These are phyloP conservation scores for Archivesica marissinica DNA, from an alignment of 1,140 invertebrate species.

Conservation along the genomic window DNA sequence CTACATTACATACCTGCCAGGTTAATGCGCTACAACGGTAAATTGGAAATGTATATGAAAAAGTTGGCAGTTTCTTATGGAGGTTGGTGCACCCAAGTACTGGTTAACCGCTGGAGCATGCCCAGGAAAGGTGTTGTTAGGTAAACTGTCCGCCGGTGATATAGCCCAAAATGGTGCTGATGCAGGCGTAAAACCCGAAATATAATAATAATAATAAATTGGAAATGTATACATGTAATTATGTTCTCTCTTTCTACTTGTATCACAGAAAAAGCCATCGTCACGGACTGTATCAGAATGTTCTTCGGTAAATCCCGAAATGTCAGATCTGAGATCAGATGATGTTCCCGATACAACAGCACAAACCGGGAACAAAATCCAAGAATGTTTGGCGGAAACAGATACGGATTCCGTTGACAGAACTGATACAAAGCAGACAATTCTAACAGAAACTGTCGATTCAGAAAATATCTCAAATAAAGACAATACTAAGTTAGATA, in stretches of 20 bases:
- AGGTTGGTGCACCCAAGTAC: too few relatives aligned
- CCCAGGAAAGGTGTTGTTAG: too few relatives aligned
- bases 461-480: background rate
- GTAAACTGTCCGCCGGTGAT: too few relatives aligned
- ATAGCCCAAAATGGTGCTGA: too few relatives aligned
- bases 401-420: background rate
- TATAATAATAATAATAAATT: too few relatives aligned
- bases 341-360: background rate
- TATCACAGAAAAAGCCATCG: background rate
- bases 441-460: background rate
- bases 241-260: background rate
- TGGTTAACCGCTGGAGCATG: too few relatives aligned
- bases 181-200: too few relatives aligned
- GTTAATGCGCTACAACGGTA: too few relatives aligned
- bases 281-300: slow-evolving; percentile 63
- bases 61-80: too few relatives aligned
- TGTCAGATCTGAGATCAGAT: slow-evolving; percentile 21
- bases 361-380: background rate
- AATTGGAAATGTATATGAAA: too few relatives aligned
- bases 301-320: slow-evolving; percentile 21
- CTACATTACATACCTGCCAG: too few relatives aligned
- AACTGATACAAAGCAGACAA: background rate
- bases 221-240: background rate
- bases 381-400: background rate
- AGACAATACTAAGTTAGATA: background rate